Evolutionary conservation across 1,140 invertebrate species (phyloP), one percentile per base, ranked within the genome.

Genomic region (Eciton burchellii): DNA sequence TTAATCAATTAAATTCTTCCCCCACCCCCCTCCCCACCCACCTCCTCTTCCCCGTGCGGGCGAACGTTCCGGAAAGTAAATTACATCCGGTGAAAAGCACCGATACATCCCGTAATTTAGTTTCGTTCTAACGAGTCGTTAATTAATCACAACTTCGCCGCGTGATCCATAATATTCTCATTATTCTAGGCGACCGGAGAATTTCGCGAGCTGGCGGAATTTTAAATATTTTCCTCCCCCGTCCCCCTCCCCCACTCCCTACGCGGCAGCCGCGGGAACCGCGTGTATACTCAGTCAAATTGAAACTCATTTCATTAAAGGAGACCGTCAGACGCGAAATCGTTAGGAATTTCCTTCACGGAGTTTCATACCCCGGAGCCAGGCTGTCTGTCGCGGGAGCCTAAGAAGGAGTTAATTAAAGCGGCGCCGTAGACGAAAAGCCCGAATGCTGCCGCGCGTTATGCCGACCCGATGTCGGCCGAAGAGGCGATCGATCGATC

Each of bases 281-380:
- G 21, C 16, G 49, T 56, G 74, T 56, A 56, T 68, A 43, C 49
- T 62, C 35, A 76, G 81, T 87, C 83, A 84, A 84, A 73, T 88
- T 88, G 76, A 82, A 87, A 84, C 76, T 84, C 82, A 84, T 88
- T 87, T 84, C 85, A 68, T 88, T 85, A 82, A 83, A 59, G 65
- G 74, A 76, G 73, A 88, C 82, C 68, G 62, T 77, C 86, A 56
- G 82, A 71, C 57, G 70, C 60, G 70, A 83, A 81, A 77, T 82
- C 76, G 59, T 60, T 47, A 52, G 76, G 66, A 70, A 47, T 54
- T 79, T 54, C 47, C 79, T 56, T 29, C 26, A 21, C 8, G 21
- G 54, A 49, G 66, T 63, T 59, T 87, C 71, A 49, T 82, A 87
- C 74, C 79, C 79, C 54, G 47, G 62, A 76, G 83, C 66, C 72